Evolutionary conservation across 2,113 vertebrate species (phyloP).

Genomic region (Colossoma macropomum): DNA sequence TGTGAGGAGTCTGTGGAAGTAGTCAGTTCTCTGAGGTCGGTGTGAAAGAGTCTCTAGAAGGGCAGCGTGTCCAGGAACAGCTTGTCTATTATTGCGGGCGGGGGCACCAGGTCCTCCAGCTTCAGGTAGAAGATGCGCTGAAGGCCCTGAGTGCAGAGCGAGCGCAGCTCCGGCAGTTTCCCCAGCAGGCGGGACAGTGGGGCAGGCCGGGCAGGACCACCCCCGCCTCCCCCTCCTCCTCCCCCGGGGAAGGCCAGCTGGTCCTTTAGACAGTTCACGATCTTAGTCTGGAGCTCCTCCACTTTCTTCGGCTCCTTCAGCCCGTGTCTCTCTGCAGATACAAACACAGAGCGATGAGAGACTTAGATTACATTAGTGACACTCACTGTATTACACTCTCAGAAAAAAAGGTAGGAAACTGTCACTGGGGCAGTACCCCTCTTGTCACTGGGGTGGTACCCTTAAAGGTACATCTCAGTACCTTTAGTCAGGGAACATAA

Average conservation of each 20-base stretch:
- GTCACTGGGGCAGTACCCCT: too few relatives aligned
- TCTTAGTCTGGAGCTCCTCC: conserved; percentile 98
- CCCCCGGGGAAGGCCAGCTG: conserved; percentile 98
- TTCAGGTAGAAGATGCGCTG: conserved; percentile 99
- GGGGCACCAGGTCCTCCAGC: conserved; percentile 97
- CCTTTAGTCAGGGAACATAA: too few relatives aligned
- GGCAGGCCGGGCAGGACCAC: conserved; percentile 81
- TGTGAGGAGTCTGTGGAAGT: conserved; percentile 69
- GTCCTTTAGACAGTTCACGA: conserved; percentile 98
- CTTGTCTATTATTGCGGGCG: conserved; percentile 99
- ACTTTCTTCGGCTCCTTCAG: conserved; percentile 97
- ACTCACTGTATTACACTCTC: too few relatives aligned
- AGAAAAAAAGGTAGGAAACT: too few relatives aligned
- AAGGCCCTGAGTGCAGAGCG: conserved; percentile 97
- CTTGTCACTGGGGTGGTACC: too few relatives aligned
- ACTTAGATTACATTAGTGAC: conserved; percentile 14
- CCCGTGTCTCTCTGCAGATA: conserved; percentile 90
- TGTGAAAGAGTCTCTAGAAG: conserved; percentile 80
- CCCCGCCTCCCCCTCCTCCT: background rate
- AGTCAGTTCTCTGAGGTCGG: conserved; percentile 71
- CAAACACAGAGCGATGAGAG: conserved; percentile 36
- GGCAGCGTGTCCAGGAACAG: conserved; percentile 98
- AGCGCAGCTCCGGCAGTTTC: conserved; percentile 98
- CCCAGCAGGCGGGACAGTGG: conserved; percentile 98
- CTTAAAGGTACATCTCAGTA: too few relatives aligned